phyloP scores from a whole-genome alignment of 2,113 vertebrate genomes.

The Dicrurus megarhynchus region DNA sequence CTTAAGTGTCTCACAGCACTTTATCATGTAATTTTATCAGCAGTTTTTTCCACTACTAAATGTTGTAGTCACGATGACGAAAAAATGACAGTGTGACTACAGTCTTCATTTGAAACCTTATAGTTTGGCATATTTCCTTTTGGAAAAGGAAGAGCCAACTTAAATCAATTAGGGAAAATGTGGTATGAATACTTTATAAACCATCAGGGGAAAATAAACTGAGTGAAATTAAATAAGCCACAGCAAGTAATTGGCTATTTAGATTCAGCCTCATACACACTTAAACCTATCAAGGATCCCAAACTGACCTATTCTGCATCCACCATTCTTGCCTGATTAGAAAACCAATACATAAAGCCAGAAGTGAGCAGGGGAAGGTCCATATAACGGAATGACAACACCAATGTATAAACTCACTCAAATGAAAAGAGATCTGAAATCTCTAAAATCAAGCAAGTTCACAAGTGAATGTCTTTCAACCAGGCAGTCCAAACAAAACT shows the following conservation, averaged over 20 bases:
- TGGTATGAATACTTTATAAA: neutral
- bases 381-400: neutral
- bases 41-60: neutral
- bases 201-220: neutral
- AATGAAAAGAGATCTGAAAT: neutral
- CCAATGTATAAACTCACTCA: neutral
- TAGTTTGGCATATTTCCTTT: neutral
- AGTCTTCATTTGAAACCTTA: neutral
- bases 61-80: neutral
- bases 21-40: neutral
- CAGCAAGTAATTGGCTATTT: neutral
- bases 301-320: neutral
- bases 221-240: neutral
- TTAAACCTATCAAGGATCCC: neutral
- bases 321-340: neutral
- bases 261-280: neutral
- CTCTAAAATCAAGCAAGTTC: neutral
- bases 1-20: neutral
- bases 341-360: neutral
- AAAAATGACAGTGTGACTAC: neutral
- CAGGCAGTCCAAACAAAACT: neutral
- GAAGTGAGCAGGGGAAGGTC: neutral
- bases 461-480: neutral
- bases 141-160: neutral
- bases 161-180: neutral